Base-by-base conservation (phyloP, 53 echinoderm and acorn worm genomes). In the Paracentrotus lividus region DNA sequence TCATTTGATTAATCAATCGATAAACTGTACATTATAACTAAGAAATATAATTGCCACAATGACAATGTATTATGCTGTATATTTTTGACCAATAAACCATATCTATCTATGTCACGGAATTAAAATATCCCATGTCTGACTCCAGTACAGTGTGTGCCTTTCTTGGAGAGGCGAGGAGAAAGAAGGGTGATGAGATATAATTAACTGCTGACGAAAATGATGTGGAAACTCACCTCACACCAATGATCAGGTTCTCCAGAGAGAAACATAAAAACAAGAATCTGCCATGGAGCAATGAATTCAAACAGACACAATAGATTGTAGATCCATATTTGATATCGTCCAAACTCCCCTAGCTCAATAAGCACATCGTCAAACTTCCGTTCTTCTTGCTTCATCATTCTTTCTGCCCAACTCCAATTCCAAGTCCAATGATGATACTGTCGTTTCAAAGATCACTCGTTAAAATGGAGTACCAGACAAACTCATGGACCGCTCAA, bases 231-330 rank as follows among this genome's bases (percentile, higher is more conserved):
- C 40, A 89, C 89, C 89, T 89, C 13, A 42, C 89, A 89, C 89
- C 89, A 89, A 40, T 89, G 89, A 64, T 89, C 89, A 16, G 60
- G 14, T 14, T 89, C 89, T 26, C 89, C 89, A 10, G 59, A 61
- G 1, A 89, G 59, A 64, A 89, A 89, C 89, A 89, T 24, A 12
- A 33, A 43, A 0, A 59, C 89, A 12, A 89, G 89, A 21, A 44
- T 60, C 64, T 89, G 89, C 89, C 89, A 89, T 23, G 89, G 89
- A 26, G 89, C 89, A 12, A 89, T 65, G 64, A 89, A 89, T 43
- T 89, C 65, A 26, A 89, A 64, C 21, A 89, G 38, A 65, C 89
- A 89, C 44, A 89, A 26, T 16, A 89, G 33, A 26, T 89, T 89
- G 27, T 89, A 89, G 34, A 89, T 65, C 89, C 42, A 55, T 60